Percentiles rank a stretch among this genome's conserved stretches.
phyloP scores from a whole-genome alignment of 2,888 invertebrate genomes.

The Himalopsyche japonica region DNA sequence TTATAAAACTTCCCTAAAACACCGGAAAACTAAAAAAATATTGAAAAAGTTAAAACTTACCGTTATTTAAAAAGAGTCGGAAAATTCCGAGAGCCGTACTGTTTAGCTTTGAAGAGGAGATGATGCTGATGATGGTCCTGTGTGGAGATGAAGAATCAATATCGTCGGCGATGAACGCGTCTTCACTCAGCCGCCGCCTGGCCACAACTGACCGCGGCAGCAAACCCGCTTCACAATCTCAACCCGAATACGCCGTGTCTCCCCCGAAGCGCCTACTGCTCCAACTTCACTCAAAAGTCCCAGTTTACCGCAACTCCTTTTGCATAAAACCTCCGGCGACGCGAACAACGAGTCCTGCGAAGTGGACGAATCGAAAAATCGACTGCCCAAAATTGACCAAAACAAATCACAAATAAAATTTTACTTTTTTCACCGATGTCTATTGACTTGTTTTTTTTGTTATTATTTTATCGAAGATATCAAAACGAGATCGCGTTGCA shows the following conservation, averaged over 20 bases:
- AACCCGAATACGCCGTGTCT: slow-evolving; percentile 14
- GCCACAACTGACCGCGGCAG: slow-evolving; percentile 32
- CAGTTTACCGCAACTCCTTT: not conserved
- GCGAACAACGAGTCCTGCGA: not conserved
- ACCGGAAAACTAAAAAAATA: not conserved
- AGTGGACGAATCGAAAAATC: not conserved
- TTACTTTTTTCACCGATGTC: not conserved
- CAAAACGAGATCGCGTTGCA: not conserved
- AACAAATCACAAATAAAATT: not conserved
- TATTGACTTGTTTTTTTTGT: not conserved
- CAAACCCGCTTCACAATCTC: slow-evolving; percentile 23
- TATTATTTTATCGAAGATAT: not conserved
- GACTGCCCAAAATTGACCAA: not conserved
- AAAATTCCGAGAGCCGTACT: slow-evolving; percentile 19
- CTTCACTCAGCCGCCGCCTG: slow-evolving; percentile 23
- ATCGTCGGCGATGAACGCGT: slow-evolving; percentile 12
- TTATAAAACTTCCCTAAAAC: not conserved
- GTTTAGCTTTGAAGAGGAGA: not conserved
- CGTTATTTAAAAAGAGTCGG: slow-evolving; percentile 36
- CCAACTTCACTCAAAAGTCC: slow-evolving; percentile 4
- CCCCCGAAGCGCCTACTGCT: not conserved
- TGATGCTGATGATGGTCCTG: not conserved
- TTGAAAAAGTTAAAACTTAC: slow-evolving; percentile 16
- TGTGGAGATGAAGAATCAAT: not conserved
- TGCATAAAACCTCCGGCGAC: not conserved